Conservation (phyloP, 1,140 invertebrate species). For the Reticulitermes speratus region DNA sequence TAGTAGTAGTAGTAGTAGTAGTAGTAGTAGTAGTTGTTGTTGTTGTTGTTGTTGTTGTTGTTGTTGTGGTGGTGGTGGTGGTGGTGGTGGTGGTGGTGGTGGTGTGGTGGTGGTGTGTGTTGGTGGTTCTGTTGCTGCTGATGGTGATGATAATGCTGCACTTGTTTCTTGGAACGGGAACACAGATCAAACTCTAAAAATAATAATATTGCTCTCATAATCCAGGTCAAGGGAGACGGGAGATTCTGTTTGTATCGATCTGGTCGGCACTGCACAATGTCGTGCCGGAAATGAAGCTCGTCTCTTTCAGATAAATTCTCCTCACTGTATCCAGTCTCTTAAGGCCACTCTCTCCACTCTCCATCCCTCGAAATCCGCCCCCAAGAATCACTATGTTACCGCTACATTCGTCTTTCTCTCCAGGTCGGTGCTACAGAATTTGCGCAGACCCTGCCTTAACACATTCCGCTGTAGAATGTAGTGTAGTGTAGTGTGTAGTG, state of each 20-base stretch:
- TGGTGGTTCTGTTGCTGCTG: too few relatives aligned
- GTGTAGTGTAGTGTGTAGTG: too few relatives aligned
- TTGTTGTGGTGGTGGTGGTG: too few relatives aligned
- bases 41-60: too few relatives aligned
- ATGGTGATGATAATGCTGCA: too few relatives aligned
- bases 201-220: neutral
- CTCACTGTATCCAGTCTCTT: neutral
- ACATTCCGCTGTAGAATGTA: too few relatives aligned
- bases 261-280: neutral
- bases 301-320: neutral
- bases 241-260: slow-evolving; percentile 1
- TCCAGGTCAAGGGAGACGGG: neutral
- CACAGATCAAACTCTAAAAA: too few relatives aligned
- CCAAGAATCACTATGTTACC: neutral
- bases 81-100: too few relatives aligned
- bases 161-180: too few relatives aligned
- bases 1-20: too few relatives aligned
- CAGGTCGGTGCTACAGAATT: neutral
- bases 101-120: too few relatives aligned
- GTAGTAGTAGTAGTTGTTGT: too few relatives aligned
- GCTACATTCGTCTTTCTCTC: neutral
- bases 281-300: neutral
- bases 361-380: neutral
- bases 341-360: neutral
- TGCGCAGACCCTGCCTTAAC: neutral